Percentiles rank a stretch among this genome's conserved stretches.
Conservation (phyloP, 2,797 vertebrate species). For the Labeo calbasu region DNA sequence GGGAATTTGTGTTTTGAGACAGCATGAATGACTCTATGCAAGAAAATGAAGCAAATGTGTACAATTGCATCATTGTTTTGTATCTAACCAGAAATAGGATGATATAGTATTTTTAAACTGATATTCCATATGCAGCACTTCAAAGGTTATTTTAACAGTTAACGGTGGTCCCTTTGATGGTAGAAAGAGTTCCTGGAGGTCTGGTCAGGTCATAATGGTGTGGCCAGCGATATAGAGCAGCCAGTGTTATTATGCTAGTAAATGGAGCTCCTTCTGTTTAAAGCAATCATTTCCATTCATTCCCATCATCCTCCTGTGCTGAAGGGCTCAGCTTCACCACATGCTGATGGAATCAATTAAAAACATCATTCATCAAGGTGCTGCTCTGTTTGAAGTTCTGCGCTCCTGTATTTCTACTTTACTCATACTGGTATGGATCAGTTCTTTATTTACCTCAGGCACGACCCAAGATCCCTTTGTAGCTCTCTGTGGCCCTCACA, state of each 20-base stretch:
- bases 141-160: not conserved
- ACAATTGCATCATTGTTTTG: not conserved
- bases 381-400: constrained; percentile 49
- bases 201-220: constrained; percentile 14
- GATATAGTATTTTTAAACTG: not conserved
- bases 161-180: not conserved
- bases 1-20: not conserved
- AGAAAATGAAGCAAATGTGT: not conserved
- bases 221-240: constrained; percentile 64
- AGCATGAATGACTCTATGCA: not conserved
- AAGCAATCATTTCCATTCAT: constrained; percentile 70
- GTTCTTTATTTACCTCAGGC: constrained; percentile 21
- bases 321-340: constrained; percentile 65
- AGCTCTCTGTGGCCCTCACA: not conserved
- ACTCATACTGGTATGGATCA: not conserved
- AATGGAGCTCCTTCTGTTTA: constrained; percentile 71
- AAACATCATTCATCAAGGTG: constrained; percentile 71
- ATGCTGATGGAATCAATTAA: constrained; percentile 73
- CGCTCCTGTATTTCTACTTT: not conserved
- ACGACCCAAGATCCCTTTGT: not conserved
- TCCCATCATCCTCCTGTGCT: constrained; percentile 65
- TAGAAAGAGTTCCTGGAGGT: not conserved
- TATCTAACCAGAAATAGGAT: not conserved
- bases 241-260: constrained; percentile 72
- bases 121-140: not conserved